Evolutionary conservation across 2,797 vertebrate species (phyloP).

Genomic region (Poecilia gillii): DNA sequence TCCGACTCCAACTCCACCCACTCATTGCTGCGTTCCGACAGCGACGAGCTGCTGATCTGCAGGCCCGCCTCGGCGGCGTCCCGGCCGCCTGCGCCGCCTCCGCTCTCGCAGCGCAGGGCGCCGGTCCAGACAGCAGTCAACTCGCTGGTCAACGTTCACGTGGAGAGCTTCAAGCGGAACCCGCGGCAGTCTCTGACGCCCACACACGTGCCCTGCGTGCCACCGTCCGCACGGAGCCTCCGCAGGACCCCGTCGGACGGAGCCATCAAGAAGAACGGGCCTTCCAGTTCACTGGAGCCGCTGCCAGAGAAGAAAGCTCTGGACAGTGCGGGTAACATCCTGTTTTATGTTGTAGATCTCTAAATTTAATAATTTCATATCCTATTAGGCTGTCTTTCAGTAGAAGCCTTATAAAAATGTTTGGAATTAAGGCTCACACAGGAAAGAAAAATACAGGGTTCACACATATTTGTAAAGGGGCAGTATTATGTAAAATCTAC

Average conservation of each 20-base stretch:
- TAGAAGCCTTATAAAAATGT: background rate
- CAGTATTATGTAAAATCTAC: too few relatives aligned
- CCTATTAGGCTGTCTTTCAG: background rate
- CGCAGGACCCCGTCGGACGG: slow-evolving; percentile 94
- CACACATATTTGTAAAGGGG: background rate
- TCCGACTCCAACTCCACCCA: slow-evolving; percentile 97
- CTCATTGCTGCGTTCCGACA: slow-evolving; percentile 91
- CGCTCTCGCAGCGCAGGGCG: slow-evolving; percentile 52
- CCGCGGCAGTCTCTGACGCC: slow-evolving; percentile 96
- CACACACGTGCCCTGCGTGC: slow-evolving; percentile 88
- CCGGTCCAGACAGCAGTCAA: slow-evolving; percentile 78
- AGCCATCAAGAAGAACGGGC: slow-evolving; percentile 87
- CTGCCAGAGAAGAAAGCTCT: slow-evolving; percentile 57
- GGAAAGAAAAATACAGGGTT: background rate
- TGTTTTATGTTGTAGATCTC: background rate
- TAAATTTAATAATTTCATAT: background rate
- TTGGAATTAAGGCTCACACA: background rate
- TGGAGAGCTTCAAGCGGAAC: slow-evolving; percentile 95
- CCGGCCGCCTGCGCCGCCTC: slow-evolving; percentile 20
- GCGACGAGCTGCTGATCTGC: slow-evolving; percentile 89
- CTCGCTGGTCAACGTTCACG: slow-evolving; percentile 92
- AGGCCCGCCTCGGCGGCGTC: slow-evolving; percentile 77
- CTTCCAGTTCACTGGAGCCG: slow-evolving; percentile 58
- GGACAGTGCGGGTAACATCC: slow-evolving; percentile 66
- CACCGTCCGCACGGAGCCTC: slow-evolving; percentile 79